Evolutionary conservation across 2,888 invertebrate species (phyloP).

Genomic region (Julus scandinavius): DNA sequence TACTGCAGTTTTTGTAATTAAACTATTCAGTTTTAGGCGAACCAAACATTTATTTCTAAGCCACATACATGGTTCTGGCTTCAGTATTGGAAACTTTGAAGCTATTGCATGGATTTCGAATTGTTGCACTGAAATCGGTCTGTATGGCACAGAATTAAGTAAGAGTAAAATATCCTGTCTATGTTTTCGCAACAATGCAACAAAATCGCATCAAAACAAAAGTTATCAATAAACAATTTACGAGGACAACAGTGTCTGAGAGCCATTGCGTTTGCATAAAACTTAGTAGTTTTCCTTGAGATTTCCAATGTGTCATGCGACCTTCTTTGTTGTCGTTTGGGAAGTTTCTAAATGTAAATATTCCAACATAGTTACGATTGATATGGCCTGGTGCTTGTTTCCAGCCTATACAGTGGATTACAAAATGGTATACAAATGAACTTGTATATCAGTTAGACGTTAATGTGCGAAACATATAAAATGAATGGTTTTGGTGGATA

Average conservation of each 20-base stretch:
- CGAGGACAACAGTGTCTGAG: no score
- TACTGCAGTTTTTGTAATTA: no score
- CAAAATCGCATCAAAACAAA: background rate
- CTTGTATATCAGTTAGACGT: background rate
- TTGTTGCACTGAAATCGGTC: no score
- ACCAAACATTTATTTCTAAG: no score
- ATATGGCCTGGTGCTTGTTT: no score
- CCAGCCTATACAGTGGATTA: no score
- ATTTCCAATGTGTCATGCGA: background rate
- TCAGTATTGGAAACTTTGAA: no score
- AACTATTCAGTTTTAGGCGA: no score
- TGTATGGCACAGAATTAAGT: no score
- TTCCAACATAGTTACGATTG: background rate
- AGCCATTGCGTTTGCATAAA: background rate
- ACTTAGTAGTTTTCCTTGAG: constrained; percentile 24
- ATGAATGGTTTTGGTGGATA: background rate
- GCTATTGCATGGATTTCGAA: no score
- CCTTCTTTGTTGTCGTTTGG: background rate
- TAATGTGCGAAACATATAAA: background rate
- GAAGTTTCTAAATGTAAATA: background rate
- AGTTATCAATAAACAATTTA: background rate
- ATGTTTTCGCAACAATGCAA: background rate
- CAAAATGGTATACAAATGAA: background rate
- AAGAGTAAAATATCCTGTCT: background rate
- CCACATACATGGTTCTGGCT: no score